These are phyloP conservation scores for Thelaira solivaga DNA, from an alignment of 2,888 invertebrate species.

Conservation along the genomic window DNA sequence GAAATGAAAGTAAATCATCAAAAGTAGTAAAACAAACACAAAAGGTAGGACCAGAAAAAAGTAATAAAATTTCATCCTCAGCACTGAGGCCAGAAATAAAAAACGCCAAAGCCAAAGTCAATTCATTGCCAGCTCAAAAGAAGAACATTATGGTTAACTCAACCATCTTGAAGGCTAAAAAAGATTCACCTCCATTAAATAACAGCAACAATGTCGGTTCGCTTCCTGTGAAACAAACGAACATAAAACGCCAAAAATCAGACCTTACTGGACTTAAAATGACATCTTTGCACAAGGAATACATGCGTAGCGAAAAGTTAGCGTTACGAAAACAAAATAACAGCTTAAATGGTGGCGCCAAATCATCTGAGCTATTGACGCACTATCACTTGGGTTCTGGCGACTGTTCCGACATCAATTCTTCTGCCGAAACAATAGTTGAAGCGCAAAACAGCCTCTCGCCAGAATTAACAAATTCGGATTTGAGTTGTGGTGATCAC, in stretches of 20 bases:
- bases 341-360: slow-evolving; percentile 48
- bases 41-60: slow-evolving; percentile 58
- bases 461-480: slow-evolving; percentile 18
- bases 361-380: slow-evolving; percentile 54
- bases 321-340: slow-evolving; percentile 65
- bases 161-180: slow-evolving; percentile 1
- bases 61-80: slow-evolving; percentile 30
- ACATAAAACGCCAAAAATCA: slow-evolving; percentile 79
- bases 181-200: slow-evolving; percentile 42
- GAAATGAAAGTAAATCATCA: background rate
- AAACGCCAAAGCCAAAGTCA: slow-evolving; percentile 75
- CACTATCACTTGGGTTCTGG: slow-evolving; percentile 50
- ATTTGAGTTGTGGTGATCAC: slow-evolving; percentile 63
- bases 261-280: slow-evolving; percentile 81
- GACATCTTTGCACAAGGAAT: slow-evolving; percentile 76
- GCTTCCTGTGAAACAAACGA: slow-evolving; percentile 66
- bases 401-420: slow-evolving; percentile 57
- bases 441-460: slow-evolving; percentile 63
- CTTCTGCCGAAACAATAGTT: slow-evolving; percentile 65
- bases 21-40: slow-evolving; percentile 39
- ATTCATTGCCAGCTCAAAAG: slow-evolving; percentile 70
- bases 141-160: slow-evolving; percentile 40
- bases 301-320: slow-evolving; percentile 76
- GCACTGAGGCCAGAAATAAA: slow-evolving; percentile 72
- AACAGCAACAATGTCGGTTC: background rate